phyloP scores from a whole-genome alignment of 2,113 vertebrate species.

The Podilymbus podiceps region DNA sequence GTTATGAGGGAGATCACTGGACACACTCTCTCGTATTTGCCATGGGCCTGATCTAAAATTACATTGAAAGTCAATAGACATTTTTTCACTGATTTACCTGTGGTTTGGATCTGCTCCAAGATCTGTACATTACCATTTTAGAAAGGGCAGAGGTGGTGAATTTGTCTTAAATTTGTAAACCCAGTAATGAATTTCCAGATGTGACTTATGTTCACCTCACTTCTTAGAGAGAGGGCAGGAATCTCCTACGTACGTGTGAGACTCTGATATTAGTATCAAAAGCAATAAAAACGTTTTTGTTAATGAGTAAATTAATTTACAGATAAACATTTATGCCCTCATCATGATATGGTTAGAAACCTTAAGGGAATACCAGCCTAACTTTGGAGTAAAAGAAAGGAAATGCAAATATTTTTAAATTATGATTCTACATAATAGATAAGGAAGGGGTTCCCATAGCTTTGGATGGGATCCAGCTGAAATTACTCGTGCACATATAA shows the following conservation, averaged over 20 bases:
- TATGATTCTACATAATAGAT: neutral
- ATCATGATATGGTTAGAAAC: neutral
- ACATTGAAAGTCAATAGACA: neutral
- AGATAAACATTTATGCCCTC: neutral
- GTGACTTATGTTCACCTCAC: neutral
- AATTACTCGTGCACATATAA: neutral
- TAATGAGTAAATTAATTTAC: neutral
- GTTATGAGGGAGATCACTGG: neutral
- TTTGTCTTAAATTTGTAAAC: neutral
- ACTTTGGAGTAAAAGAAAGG: neutral
- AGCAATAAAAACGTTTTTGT: neutral
- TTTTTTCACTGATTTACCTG: slow-evolving; percentile 5
- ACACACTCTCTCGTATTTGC: neutral
- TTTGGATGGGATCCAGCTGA: neutral
- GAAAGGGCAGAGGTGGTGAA: neutral
- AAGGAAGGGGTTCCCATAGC: neutral
- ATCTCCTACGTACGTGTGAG: neutral
- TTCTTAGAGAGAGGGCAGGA: neutral
- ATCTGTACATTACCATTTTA: neutral
- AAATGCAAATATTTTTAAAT: neutral
- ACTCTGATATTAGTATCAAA: neutral
- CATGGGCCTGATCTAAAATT: neutral
- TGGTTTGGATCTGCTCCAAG: neutral
- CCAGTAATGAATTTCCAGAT: neutral
- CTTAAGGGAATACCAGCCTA: neutral